Conservation (phyloP, 2,888 invertebrate genomes). For the Caenorhabditis becei region DNA sequence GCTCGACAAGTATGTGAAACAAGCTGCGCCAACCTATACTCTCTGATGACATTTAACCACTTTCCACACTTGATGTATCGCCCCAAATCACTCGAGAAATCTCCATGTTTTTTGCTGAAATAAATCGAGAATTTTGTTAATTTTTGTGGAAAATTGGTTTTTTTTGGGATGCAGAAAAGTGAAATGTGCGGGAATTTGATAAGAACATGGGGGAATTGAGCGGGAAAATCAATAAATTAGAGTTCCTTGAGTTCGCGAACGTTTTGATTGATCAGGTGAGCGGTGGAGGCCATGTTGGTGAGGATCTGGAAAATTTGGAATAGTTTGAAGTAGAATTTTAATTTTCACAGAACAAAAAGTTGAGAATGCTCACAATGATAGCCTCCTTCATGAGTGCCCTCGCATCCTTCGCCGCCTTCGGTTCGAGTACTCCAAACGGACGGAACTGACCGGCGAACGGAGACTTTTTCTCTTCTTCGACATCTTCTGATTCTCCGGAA, state of each 20-base stretch:
- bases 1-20: no score
- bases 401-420: slow-evolving; percentile 60
- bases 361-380: slow-evolving; percentile 34
- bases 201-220: background rate
- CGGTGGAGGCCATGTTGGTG: slow-evolving; percentile 28
- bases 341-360: background rate
- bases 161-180: background rate
- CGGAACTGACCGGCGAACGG: slow-evolving; percentile 46
- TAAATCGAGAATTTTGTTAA: slow-evolving; percentile 52
- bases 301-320: slow-evolving; percentile 29
- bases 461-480: slow-evolving; percentile 31
- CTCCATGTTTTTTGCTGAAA: slow-evolving; percentile 45
- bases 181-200: background rate
- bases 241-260: slow-evolving; percentile 5
- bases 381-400: slow-evolving; percentile 47
- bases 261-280: slow-evolving; percentile 32
- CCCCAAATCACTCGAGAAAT: slow-evolving; percentile 18
- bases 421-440: slow-evolving; percentile 67
- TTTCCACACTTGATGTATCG: background rate
- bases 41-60: background rate
- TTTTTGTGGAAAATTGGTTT: background rate
- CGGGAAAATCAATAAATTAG: slow-evolving; percentile 1
- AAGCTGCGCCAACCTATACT: no score
- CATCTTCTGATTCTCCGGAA: slow-evolving; percentile 47
- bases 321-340: background rate